Conservation (phyloP, 2,113 vertebrate species). For the Tringa solitaria region DNA sequence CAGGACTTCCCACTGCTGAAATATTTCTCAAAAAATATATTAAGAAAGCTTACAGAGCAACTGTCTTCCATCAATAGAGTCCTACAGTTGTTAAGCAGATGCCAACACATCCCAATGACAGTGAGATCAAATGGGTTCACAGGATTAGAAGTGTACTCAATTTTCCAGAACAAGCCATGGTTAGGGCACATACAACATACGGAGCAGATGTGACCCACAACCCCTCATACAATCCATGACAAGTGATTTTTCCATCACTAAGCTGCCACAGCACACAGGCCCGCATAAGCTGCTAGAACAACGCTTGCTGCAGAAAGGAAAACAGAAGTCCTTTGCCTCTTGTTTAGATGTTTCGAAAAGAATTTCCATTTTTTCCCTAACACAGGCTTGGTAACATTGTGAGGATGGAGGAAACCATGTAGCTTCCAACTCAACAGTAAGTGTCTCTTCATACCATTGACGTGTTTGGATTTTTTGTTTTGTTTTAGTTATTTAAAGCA, state of each 20-base stretch:
- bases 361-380: background rate
- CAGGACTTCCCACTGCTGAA: background rate
- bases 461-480: background rate
- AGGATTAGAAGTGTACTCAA: rapidly evolving
- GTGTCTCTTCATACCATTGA: background rate
- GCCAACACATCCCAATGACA: background rate
- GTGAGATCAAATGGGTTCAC: background rate
- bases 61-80: background rate
- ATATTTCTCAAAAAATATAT: background rate
- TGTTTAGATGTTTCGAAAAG: background rate
- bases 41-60: background rate
- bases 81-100: background rate
- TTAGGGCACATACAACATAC: background rate
- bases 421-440: background rate
- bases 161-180: background rate
- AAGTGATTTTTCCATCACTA: background rate
- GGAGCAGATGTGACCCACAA: background rate
- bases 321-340: background rate
- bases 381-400: background rate
- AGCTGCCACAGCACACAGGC: background rate
- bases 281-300: background rate
- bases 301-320: background rate
- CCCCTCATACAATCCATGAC: background rate
- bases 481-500: background rate
- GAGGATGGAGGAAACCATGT: background rate